Evolutionary conservation across 1,140 invertebrate genomes (phyloP).

Genomic region (Lethrus apterus): DNA sequence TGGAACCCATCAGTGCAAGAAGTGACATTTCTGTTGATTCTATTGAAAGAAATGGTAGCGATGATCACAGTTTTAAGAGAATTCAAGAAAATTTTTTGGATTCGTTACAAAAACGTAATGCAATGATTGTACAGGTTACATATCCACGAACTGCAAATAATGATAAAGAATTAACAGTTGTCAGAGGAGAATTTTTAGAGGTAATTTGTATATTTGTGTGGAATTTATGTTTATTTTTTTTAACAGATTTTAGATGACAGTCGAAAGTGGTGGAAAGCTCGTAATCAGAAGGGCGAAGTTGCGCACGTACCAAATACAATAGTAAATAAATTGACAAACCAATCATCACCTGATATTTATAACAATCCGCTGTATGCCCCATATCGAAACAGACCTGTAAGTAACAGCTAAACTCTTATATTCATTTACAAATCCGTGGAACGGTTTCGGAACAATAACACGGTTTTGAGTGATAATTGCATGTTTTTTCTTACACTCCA

Average conservation of each 20-base stretch:
- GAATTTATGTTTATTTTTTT: too few relatives aligned
- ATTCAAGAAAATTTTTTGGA: conserved; percentile 63
- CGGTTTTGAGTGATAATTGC: too few relatives aligned
- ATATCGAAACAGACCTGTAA: conserved; percentile 26
- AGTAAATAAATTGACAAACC: conserved; percentile 53
- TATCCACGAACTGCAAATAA: conserved; percentile 96
- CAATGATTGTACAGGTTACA: conserved; percentile 85
- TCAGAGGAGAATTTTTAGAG: conserved; percentile 91
- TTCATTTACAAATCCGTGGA: too few relatives aligned
- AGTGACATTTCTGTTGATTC: conserved; percentile 72
- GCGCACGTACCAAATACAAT: conserved; percentile 98
- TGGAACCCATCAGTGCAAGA: conserved; percentile 45
- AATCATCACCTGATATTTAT: conserved; percentile 51
- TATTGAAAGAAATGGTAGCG: conserved; percentile 55
- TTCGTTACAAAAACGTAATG: conserved; percentile 63
- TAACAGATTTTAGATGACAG: conserved; percentile 87
- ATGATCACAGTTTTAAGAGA: conserved; percentile 42
- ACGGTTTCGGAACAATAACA: too few relatives aligned
- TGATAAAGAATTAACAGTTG: conserved; percentile 93
- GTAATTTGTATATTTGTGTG: conserved; percentile 43
- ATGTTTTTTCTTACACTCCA: too few relatives aligned
- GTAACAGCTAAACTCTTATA: conserved; percentile 6
- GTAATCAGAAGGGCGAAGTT: conserved; percentile 78
- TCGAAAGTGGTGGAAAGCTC: conserved; percentile 97
- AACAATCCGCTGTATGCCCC: conserved; percentile 63